Percentiles rank a stretch among this genome's conserved stretches.
These are phyloP conservation scores for Bradypodion pumilum DNA, from an alignment of 2,797 vertebrate genomes.

Conservation along the genomic window DNA sequence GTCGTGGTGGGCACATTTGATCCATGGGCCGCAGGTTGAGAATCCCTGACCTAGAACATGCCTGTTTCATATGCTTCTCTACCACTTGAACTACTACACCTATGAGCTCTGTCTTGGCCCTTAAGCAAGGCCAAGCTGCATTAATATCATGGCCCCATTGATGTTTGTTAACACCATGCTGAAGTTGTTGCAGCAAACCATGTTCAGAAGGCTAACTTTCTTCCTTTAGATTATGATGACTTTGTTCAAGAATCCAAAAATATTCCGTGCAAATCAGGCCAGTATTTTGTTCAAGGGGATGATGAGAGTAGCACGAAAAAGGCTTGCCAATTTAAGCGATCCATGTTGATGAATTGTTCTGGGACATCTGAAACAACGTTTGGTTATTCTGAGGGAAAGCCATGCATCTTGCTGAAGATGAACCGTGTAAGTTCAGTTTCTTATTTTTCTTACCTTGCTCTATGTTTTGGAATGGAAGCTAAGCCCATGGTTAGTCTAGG, in stretches of 20 bases:
- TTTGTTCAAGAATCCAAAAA: constrained; percentile 89
- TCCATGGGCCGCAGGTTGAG: no score
- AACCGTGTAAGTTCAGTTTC: constrained; percentile 83
- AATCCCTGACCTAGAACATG: not conserved
- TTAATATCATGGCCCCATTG: no score
- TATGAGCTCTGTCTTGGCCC: no score
- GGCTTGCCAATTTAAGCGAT: constrained; percentile 95
- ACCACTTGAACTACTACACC: not conserved
- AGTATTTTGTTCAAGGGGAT: constrained; percentile 90
- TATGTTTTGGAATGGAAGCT: not conserved
- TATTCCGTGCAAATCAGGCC: constrained; percentile 80
- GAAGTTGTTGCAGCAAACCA: not conserved
- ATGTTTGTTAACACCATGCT: not conserved
- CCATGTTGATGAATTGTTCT: constrained; percentile 90
- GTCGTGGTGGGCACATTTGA: no score
- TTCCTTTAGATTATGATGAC: constrained; percentile 88
- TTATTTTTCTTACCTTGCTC: not conserved
- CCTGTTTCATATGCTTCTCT: not conserved
- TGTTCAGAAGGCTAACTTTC: not conserved
- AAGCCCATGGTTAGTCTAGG: not conserved
- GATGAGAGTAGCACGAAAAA: constrained; percentile 86
- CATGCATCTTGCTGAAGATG: constrained; percentile 95
- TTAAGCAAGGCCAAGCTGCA: not conserved
- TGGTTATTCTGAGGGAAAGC: constrained; percentile 90
- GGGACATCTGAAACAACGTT: constrained; percentile 86